These are phyloP conservation scores for Eurois occulta DNA, from an alignment of 2,888 invertebrate genomes.

Conservation along the genomic window DNA sequence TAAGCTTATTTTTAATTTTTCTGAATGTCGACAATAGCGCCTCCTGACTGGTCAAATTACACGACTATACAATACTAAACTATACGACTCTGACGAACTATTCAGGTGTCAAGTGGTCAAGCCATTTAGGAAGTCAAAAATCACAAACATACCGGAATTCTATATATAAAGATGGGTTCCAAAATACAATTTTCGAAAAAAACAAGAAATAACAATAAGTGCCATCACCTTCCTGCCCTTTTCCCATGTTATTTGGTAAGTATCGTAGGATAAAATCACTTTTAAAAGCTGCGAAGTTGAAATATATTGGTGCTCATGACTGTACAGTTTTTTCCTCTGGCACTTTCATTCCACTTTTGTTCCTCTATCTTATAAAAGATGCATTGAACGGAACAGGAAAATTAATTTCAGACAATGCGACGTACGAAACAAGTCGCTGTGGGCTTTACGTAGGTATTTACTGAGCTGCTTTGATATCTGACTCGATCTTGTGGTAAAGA, in stretches of 20 bases:
- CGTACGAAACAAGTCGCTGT: constrained; percentile 73
- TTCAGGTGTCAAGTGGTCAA: neutral
- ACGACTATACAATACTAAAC: too few relatives aligned
- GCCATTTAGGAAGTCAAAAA: neutral
- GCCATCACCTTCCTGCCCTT: too few relatives aligned
- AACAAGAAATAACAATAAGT: too few relatives aligned
- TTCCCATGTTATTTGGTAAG: too few relatives aligned
- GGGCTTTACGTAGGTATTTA: constrained; percentile 64
- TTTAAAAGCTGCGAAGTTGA: neutral
- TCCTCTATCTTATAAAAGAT: constrained; percentile 87
- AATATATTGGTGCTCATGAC: neutral
- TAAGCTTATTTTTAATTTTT: neutral
- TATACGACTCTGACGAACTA: too few relatives aligned
- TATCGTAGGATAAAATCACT: neutral
- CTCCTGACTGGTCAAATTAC: neutral
- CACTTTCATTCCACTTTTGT: constrained; percentile 78
- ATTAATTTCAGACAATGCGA: constrained; percentile 87
- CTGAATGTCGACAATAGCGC: neutral
- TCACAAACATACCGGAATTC: neutral
- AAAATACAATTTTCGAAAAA: neutral
- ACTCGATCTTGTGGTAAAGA: constrained; percentile 38
- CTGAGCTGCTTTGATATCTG: constrained; percentile 57
- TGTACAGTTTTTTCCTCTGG: constrained; percentile 65
- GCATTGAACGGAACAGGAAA: constrained; percentile 86
- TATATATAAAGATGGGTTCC: neutral